phyloP scores from a whole-genome alignment of 2,888 invertebrate genomes.

The Peribatodes rhomboidaria region DNA sequence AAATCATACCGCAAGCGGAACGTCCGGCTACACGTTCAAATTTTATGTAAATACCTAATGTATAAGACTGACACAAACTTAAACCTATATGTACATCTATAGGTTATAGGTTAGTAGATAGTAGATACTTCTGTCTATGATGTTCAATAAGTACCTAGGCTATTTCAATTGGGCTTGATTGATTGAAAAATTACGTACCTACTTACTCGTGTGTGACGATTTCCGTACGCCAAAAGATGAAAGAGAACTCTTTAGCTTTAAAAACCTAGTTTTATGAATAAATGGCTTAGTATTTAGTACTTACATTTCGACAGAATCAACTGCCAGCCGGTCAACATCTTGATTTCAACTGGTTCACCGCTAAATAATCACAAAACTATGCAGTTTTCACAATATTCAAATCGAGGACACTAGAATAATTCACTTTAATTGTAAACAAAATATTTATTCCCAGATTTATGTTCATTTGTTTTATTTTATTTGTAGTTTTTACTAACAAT shows the following conservation, averaged over 20 bases:
- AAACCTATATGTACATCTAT: no score
- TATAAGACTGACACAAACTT: no score
- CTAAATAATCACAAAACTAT: conserved; percentile 45
- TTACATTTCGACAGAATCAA: conserved; percentile 78
- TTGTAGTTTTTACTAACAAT: background rate
- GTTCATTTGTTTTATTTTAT: conserved; percentile 8
- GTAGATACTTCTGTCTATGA: no score
- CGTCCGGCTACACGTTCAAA: background rate
- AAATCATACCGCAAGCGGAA: conserved; percentile 4
- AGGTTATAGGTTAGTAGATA: no score
- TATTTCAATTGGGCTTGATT: no score
- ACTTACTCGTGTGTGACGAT: no score
- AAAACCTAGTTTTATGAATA: background rate
- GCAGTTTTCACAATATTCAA: conserved; percentile 26
- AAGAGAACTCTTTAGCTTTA: no score
- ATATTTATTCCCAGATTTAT: conserved; percentile 1
- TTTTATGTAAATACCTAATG: no score
- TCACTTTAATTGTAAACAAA: conserved; percentile 7
- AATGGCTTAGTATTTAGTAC: conserved; percentile 52
- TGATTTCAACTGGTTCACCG: conserved; percentile 47
- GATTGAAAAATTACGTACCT: no score
- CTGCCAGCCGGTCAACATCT: conserved; percentile 81
- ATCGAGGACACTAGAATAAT: conserved; percentile 20
- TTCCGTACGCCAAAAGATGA: no score
- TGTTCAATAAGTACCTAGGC: no score